Conservation (phyloP, 2,797 vertebrate species). For the Poecilia velifera region DNA sequence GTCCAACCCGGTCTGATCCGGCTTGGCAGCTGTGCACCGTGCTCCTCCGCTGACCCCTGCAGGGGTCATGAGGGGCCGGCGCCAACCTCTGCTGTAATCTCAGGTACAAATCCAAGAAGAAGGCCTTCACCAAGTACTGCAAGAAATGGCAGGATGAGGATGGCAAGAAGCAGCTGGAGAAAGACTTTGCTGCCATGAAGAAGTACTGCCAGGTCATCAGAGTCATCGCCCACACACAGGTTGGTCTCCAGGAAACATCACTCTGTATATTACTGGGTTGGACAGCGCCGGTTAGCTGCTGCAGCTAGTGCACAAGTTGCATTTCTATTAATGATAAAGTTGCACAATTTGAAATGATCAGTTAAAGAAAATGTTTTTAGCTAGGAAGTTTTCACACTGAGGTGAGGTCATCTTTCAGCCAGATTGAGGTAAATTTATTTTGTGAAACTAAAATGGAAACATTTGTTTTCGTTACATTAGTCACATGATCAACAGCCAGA, state of each 20-base stretch:
- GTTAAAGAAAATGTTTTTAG: too few species aligned
- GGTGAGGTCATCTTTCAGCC: too few species aligned
- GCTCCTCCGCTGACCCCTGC: conserved; percentile 87
- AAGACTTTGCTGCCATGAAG: conserved; percentile 96
- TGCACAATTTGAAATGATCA: too few species aligned
- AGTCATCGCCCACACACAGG: conserved; percentile 95
- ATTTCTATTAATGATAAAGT: too few species aligned
- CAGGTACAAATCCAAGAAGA: conserved; percentile 99
- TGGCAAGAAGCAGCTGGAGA: conserved; percentile 97
- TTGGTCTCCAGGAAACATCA: conserved; percentile 54
- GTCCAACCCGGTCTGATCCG: conserved; percentile 45
- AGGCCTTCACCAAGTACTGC: conserved; percentile 99
- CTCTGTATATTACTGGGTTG: too few species aligned
- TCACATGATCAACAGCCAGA: too few species aligned
- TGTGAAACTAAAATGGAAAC: too few species aligned
- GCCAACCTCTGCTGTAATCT: conserved; percentile 70
- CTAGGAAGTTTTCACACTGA: too few species aligned
- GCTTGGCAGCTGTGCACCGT: conserved; percentile 67
- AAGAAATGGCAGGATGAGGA: conserved; percentile 99
- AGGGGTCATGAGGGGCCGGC: conserved; percentile 86
- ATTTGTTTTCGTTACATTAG: too few species aligned
- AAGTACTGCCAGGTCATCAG: conserved; percentile 97
- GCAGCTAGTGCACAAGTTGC: too few species aligned
- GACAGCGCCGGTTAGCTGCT: too few species aligned
- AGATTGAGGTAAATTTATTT: too few species aligned